phyloP scores from a whole-genome alignment of 2,797 vertebrate species.

The Aplochiton taeniatus region DNA sequence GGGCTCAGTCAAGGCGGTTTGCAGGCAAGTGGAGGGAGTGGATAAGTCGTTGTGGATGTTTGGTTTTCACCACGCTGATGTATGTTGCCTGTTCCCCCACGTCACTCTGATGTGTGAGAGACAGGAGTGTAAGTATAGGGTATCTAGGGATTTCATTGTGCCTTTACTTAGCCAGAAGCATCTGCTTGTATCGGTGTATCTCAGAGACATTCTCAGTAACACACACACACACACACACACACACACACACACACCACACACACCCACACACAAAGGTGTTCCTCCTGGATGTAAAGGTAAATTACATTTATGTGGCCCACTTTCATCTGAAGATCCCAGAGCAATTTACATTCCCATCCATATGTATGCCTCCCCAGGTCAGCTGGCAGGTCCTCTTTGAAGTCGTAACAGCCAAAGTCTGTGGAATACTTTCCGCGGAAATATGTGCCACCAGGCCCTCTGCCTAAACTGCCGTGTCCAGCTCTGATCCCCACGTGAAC shows the following conservation, averaged over 20 bases:
- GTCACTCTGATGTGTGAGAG: too few species aligned
- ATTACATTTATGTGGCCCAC: slow-evolving; percentile 18
- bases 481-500: slow-evolving; percentile 42
- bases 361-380: slow-evolving; percentile 43
- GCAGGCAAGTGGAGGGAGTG: too few species aligned
- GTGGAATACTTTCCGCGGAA: slow-evolving; percentile 19
- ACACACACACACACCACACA: slow-evolving; percentile 5
- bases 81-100: too few species aligned
- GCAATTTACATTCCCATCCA: slow-evolving; percentile 42
- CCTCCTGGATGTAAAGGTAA: slow-evolving; percentile 15
- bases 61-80: too few species aligned
- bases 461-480: slow-evolving; percentile 12
- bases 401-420: slow-evolving; percentile 22
- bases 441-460: slow-evolving; percentile 20
- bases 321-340: slow-evolving; percentile 36
- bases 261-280: slow-evolving; percentile 1
- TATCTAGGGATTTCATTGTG: too few species aligned
- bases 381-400: slow-evolving; percentile 44
- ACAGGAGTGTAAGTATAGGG: too few species aligned
- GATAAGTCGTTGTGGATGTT: too few species aligned
- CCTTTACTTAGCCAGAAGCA: too few species aligned
- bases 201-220: not conserved
- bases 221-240: not conserved
- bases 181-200: not conserved
- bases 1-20: too few species aligned